These are phyloP conservation scores for Abscondita cerata DNA, from an alignment of 2,888 invertebrate genomes.

Conservation along the genomic window DNA sequence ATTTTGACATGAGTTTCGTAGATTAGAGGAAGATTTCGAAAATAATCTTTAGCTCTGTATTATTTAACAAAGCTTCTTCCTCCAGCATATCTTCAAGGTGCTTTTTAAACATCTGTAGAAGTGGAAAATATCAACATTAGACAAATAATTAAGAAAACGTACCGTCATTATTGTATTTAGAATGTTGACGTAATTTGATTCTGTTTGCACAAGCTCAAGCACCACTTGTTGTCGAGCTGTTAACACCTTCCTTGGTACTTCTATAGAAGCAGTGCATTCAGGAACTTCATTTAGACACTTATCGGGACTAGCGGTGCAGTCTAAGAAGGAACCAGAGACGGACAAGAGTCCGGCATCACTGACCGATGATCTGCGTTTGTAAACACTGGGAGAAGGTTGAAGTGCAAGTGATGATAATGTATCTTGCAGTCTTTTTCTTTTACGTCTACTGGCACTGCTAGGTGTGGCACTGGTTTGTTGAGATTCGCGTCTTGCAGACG, in stretches of 20 bases:
- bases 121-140: too few species aligned
- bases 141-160: too few species aligned
- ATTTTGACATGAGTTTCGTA: conserved; percentile 90
- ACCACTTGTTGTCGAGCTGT: conserved; percentile 84
- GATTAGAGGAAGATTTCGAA: conserved; percentile 94
- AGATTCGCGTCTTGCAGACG: conserved; percentile 64
- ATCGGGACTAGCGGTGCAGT: conserved; percentile 85
- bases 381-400: conserved; percentile 64
- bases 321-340: conserved; percentile 87
- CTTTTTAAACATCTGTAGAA: conserved; percentile 85
- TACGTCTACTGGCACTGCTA: conserved; percentile 67
- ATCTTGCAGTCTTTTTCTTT: conserved; percentile 80
- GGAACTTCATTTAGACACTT: conserved; percentile 49
- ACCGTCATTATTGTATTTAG: conserved; percentile 92
- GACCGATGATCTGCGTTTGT: conserved; percentile 85
- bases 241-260: conserved; percentile 71
- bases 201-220: conserved; percentile 93
- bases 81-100: conserved; percentile 89
- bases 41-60: conserved; percentile 92
- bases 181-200: conserved; percentile 96
- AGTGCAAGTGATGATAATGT: conserved; percentile 66
- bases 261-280: conserved; percentile 55
- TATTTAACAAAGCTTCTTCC: conserved; percentile 82
- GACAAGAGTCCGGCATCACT: conserved; percentile 86
- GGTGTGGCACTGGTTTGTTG: conserved; percentile 59